Conservation (phyloP, 2,113 vertebrate species). For the Cromileptes altivelis region DNA sequence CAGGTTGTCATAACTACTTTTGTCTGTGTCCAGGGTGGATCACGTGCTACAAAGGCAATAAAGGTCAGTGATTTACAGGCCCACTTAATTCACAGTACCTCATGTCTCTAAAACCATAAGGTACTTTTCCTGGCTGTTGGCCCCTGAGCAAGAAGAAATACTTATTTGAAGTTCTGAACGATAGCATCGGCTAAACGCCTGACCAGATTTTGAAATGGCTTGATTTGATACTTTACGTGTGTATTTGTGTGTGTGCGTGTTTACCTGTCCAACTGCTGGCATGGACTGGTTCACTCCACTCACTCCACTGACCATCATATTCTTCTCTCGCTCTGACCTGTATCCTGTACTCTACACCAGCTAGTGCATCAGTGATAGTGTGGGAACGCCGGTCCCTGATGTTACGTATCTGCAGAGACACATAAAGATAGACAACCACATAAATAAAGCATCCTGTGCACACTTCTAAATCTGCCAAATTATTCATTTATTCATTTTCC, state of each 20-base stretch:
- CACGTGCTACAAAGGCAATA: background rate
- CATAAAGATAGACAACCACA: background rate
- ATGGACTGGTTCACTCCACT: conserved; percentile 73
- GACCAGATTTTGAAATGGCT: background rate
- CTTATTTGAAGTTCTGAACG: background rate
- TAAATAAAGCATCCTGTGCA: background rate
- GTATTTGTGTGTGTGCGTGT: background rate
- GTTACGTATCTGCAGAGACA: background rate
- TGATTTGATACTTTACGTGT: background rate
- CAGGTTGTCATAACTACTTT: conserved; percentile 44
- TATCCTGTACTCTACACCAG: conserved; percentile 73
- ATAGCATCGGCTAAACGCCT: background rate
- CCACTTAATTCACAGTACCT: background rate
- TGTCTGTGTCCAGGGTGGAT: conserved; percentile 20
- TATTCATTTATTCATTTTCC: too few species aligned
- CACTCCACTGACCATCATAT: conserved; percentile 80
- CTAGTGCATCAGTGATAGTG: conserved; percentile 72
- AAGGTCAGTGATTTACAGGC: conserved; percentile 8
- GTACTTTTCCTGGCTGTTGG: background rate
- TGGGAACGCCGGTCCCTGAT: background rate
- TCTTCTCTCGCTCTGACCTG: conserved; percentile 74
- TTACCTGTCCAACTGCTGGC: conserved; percentile 78
- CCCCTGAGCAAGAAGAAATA: background rate
- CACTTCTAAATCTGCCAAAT: too few species aligned
- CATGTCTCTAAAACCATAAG: background rate